Percentiles rank a stretch among this genome's conserved stretches.
Conservation (phyloP, 2,888 invertebrate species). For the Amblyjoppa proteus region DNA sequence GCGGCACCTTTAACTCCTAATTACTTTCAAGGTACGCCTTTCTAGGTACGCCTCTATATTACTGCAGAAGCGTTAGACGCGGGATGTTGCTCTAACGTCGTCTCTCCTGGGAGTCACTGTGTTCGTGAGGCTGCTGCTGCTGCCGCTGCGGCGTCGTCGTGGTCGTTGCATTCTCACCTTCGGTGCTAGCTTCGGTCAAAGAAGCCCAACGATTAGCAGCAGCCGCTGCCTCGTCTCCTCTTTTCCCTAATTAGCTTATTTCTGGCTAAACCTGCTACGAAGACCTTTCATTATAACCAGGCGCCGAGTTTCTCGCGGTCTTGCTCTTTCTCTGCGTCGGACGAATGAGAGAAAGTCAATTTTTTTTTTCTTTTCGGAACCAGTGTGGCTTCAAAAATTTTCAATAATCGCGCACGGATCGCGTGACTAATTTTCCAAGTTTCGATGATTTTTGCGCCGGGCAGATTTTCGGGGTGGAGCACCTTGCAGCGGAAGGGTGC, state of each 20-base stretch:
- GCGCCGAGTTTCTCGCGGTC: constrained; percentile 33
- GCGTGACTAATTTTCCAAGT: constrained; percentile 72
- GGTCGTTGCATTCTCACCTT: constrained; percentile 26
- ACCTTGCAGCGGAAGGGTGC: constrained; percentile 19
- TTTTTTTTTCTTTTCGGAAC: not conserved
- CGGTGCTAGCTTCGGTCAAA: constrained; percentile 26
- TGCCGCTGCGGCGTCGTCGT: not conserved
- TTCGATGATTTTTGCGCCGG: constrained; percentile 33
- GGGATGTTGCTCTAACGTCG: constrained; percentile 17
- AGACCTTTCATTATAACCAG: constrained; percentile 63
- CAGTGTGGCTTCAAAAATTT: constrained; percentile 51
- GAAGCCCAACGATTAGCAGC: constrained; percentile 62
- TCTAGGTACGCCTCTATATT: constrained; percentile 63
- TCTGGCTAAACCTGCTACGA: constrained; percentile 51
- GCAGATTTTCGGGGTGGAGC: constrained; percentile 52
- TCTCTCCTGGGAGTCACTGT: constrained; percentile 12
- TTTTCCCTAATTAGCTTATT: constrained; percentile 78
- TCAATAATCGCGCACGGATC: constrained; percentile 53
- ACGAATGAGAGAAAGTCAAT: constrained; percentile 39
- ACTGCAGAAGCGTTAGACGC: constrained; percentile 49
- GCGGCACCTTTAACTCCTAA: constrained; percentile 76
- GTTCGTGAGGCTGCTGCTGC: not conserved
- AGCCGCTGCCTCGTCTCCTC: constrained; percentile 72
- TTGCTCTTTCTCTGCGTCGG: constrained; percentile 11
- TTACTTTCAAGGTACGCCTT: constrained; percentile 75